Percentiles rank a stretch among this genome's conserved stretches.
Evolutionary conservation across 1,140 invertebrate species (phyloP).

Genomic region (Phortica variegata): DNA sequence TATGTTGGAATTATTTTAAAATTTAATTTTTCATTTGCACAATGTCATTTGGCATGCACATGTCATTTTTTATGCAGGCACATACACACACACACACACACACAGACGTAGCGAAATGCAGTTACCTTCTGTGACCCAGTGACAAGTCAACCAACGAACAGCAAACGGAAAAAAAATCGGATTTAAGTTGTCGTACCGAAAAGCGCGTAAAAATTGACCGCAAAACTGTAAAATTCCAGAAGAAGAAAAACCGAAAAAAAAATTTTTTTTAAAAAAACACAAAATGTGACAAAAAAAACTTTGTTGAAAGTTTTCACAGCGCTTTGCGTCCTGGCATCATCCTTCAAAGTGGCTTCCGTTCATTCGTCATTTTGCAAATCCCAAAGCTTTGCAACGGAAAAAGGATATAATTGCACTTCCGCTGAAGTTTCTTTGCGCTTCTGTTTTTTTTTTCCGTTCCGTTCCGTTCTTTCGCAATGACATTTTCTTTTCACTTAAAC

Average conservation of each 20-base stretch:
- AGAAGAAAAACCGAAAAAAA: background rate
- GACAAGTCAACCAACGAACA: slow-evolving; percentile 5
- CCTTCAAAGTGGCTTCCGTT: no score
- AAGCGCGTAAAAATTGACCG: slow-evolving; percentile 1
- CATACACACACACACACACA: background rate
- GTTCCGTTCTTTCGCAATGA: no score
- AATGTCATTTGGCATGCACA: slow-evolving; percentile 5
- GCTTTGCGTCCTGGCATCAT: no score
- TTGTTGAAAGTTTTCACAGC: no score
- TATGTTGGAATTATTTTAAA: slow-evolving; percentile 14
- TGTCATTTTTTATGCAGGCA: background rate
- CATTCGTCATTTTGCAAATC: no score
- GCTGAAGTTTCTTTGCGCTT: no score
- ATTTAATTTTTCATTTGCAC: slow-evolving; percentile 24
- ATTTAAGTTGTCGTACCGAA: slow-evolving; percentile 3
- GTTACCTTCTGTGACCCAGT: slow-evolving; percentile 6
- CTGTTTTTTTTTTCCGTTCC: no score
- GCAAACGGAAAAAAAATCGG: background rate
- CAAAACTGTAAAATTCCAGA: slow-evolving; percentile 1
- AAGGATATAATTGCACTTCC: no score
- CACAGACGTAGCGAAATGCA: slow-evolving; percentile 14
- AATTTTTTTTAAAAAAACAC: no score
- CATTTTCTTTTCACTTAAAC: no score
- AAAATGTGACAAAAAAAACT: no score
- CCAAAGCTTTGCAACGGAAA: no score